phyloP scores from a whole-genome alignment of 2,888 invertebrate genomes.

The Steinernema scapterisci region DNA sequence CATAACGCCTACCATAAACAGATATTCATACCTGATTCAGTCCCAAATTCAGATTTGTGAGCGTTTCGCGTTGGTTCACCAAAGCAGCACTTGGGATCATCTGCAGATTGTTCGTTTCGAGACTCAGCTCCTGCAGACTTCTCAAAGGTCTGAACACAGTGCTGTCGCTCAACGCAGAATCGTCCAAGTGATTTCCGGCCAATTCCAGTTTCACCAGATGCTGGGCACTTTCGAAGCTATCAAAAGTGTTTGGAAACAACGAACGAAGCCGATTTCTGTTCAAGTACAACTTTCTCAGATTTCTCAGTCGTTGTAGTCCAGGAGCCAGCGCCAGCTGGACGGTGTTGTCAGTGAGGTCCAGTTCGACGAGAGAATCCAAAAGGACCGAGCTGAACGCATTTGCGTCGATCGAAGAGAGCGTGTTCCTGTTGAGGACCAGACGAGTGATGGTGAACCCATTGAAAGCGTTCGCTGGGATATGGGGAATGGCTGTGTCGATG shows the following conservation, averaged over 20 bases:
- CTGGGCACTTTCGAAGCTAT: conserved; percentile 55
- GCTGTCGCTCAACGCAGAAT: conserved; percentile 55
- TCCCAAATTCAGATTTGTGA: conserved; percentile 66
- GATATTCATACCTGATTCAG: conserved; percentile 52
- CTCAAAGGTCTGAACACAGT: conserved; percentile 63
- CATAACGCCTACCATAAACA: conserved; percentile 2
- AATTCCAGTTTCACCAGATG: conserved; percentile 63
- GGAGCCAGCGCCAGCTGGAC: conserved; percentile 58
- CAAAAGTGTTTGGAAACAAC: conserved; percentile 55
- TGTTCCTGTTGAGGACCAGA: conserved; percentile 66
- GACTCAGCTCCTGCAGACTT: conserved; percentile 64
- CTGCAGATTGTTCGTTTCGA: conserved; percentile 65
- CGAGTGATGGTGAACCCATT: conserved; percentile 58
- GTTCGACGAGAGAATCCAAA: conserved; percentile 63
- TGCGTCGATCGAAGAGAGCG: conserved; percentile 57
- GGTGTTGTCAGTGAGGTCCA: conserved; percentile 66
- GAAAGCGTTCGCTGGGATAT: conserved; percentile 64
- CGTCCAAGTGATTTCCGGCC: conserved; percentile 64
- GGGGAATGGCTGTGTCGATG: conserved; percentile 63
- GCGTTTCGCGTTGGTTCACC: conserved; percentile 55
- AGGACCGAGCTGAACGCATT: conserved; percentile 65
- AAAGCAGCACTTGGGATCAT: conserved; percentile 63
- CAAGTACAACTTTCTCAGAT: conserved; percentile 65
- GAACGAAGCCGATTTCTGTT: conserved; percentile 62
- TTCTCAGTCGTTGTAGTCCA: conserved; percentile 59